These are phyloP conservation scores for Allophyes oxyacanthae DNA, from an alignment of 2,888 invertebrate genomes.

Conservation along the genomic window DNA sequence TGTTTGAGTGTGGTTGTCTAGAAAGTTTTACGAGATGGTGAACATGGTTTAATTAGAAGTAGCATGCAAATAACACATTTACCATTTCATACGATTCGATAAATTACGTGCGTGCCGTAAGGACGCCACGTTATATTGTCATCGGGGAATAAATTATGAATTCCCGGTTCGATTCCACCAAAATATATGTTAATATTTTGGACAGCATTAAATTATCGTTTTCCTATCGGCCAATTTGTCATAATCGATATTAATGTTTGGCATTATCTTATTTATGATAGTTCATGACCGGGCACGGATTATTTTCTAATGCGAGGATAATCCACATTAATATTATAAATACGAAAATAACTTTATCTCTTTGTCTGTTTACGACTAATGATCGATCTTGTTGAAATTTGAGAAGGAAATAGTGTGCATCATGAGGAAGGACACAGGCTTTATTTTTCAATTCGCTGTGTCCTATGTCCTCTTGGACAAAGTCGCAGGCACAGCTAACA, in stretches of 20 bases:
- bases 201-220: conserved; percentile 42
- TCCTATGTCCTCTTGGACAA: no score
- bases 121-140: conserved; percentile 37
- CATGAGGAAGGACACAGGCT: no score
- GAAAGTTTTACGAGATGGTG: conserved; percentile 6
- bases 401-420: no score
- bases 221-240: conserved; percentile 48
- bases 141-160: conserved; percentile 44
- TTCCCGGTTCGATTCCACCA: conserved; percentile 15
- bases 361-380: no score
- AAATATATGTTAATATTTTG: conserved; percentile 46
- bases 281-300: conserved; percentile 18
- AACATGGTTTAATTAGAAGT: conserved; percentile 21
- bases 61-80: conserved; percentile 38
- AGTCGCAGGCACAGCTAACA: no score
- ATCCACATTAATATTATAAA: no score
- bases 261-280: conserved; percentile 47
- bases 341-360: no score
- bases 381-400: no score
- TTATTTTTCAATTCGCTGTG: no score
- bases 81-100: conserved; percentile 16
- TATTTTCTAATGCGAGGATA: conserved; percentile 23
- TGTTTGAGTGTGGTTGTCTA: neutral
- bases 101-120: conserved; percentile 38
- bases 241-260: conserved; percentile 44